Base-by-base conservation (phyloP, 2,888 invertebrate species). In the Exocentrus adspersus region DNA sequence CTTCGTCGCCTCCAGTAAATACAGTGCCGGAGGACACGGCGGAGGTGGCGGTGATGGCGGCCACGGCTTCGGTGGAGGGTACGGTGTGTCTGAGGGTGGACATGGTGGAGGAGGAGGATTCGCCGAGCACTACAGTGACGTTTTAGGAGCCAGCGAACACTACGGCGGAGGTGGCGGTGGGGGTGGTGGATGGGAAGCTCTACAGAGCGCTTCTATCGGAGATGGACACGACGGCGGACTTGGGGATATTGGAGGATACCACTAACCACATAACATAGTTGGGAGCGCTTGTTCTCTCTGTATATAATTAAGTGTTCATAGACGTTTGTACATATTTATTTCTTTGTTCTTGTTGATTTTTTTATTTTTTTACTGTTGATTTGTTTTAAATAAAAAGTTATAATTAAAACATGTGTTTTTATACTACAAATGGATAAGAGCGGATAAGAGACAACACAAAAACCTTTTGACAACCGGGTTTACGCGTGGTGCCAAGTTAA, bases 1-100 rank as follows among this genome's bases (percentile, higher is more conserved):
- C 52, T 76, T 76, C 64, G 75, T 76, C 24, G 75, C 74, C 5
- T 76, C 75, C 5, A 67, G 73, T 57, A 76, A 76, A 63, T 74
- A 76, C 63, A 73, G 74, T 43, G 69, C 72, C 16, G 71, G 69
- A 9, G 73, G 72, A 3, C 70, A 71, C 37, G 72, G 69, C 7
- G 72, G 70, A 17, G 70, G 64, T 9, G 68, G 65, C n/a, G 68
- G 67, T 4, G 65, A 69, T 57, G 68, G 57, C 16, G 60, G 62
- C 9, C 12, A 16, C 19, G 58, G 58, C 16, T 24, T 45, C 2
- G 50, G 52, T 14, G 63, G 65, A 3, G 65, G 67, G 6, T 68
- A 69, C 37, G 68, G 68, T 9, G 69, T 61, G 7, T 58, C 54
- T 9, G 68, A 64, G 28, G 67, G 70, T 16, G 60, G n/a, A n/a